A percentile compares a stretch with the other conserved stretches of the same genome.
Conservation (phyloP, 1,140 invertebrate genomes). For the Aporrectodea caliginosa region DNA sequence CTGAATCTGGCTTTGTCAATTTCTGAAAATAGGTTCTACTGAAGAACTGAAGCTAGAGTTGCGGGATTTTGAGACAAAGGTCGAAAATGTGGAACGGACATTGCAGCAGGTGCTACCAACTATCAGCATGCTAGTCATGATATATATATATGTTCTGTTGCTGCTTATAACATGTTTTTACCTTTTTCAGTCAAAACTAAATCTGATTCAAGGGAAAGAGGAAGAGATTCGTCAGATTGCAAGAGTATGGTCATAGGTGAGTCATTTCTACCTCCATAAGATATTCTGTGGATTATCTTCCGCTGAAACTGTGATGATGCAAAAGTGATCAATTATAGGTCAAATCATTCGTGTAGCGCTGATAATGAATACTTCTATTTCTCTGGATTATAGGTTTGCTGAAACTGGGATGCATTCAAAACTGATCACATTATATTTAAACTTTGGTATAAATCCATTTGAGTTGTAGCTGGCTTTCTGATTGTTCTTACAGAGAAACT, state of each 20-base stretch:
- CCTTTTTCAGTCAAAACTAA: not conserved
- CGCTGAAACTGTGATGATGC: too few species aligned
- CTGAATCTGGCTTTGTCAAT: not conserved
- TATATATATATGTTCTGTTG: too few species aligned
- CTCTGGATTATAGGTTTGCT: too few species aligned
- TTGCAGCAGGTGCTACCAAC: constrained; percentile 22
- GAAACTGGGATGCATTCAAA: too few species aligned
- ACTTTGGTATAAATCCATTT: too few species aligned
- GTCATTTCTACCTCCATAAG: not conserved
- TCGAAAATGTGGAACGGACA: constrained; percentile 30
- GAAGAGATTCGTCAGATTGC: not conserved
- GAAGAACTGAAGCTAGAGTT: constrained; percentile 44
- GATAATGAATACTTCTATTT: too few species aligned
- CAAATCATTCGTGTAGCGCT: too few species aligned
- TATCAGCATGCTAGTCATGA: too few species aligned
- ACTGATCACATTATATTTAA: too few species aligned
- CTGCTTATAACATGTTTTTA: not conserved
- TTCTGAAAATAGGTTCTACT: constrained; percentile 39
- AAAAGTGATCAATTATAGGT: too few species aligned
- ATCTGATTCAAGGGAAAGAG: not conserved
- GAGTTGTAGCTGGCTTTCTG: constrained; percentile 11
- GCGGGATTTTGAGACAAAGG: constrained; percentile 43
- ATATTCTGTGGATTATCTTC: too few species aligned
- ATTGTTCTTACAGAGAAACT: constrained; percentile 41
- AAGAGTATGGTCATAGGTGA: not conserved